Evolutionary conservation across 2,888 invertebrate genomes (phyloP), one percentile per base, ranked within the genome.

Genomic region (Oxycera nigricornis): DNA sequence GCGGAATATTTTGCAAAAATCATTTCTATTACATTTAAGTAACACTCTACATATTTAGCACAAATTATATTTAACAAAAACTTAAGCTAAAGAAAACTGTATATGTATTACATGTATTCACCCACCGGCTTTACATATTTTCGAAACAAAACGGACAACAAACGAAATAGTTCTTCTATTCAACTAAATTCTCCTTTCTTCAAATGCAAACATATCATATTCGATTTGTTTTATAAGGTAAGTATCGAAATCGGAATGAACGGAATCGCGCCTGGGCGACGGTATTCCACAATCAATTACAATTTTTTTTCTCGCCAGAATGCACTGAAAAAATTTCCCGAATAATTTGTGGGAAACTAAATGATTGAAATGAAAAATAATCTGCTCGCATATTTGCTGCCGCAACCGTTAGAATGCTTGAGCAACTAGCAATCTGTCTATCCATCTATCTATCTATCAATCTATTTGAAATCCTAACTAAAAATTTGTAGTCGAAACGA

Each of bases 61-160:
- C 70, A 70, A 70, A 55, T 52, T 65, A 11, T 41, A 52, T 70
- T 52, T 70, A 14, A 28, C 31, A 7, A 7, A 35, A 62, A 62
- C 20, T 61, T 68, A 68, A 41, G 55, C 17, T 31, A 22, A 52
- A 52, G 14, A 30, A 70, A 70, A 52, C 22, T 30, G 30, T 52
- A 17, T 50, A 17, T 52, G 17, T n/a, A n/a, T n/a, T n/a, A n/a
- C 35, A 55, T 70, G 70, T 70, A 70, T 30, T 70, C 31, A 70
- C 70, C 70, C 70, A 70, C 70, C 70, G 70, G 70, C 70, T 70
- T 70, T 70, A 70, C 70, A 55, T 70, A 65, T 70, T 70, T 70
- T 52, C 52, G 31, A 55, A 70, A 55, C 55, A 31, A 30, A 70
- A 31, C 55, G 55, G 55, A 70, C 50, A 68, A 31, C 2, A 65